These are phyloP conservation scores for Melanotaenia maccullochi DNA, from an alignment of 2,797 vertebrate genomes.

Conservation along the genomic window DNA sequence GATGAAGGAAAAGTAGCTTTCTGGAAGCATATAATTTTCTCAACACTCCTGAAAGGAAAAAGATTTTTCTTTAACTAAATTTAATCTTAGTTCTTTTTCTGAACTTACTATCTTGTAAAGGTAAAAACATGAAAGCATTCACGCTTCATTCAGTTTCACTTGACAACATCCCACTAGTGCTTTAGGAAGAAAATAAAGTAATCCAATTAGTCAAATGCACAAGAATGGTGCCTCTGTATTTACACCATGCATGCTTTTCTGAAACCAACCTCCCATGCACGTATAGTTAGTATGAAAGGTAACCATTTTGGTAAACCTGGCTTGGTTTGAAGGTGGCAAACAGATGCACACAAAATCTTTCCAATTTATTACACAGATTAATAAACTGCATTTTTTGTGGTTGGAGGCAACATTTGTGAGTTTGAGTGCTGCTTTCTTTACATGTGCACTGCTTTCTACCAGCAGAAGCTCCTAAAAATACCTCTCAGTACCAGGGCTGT, in stretches of 20 bases:
- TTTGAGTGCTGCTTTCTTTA: slow-evolving; percentile 1
- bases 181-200: neutral
- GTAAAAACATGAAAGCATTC: neutral
- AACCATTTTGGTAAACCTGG: slow-evolving; percentile 23
- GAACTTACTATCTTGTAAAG: neutral
- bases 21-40: neutral
- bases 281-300: slow-evolving; percentile 43
- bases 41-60: neutral
- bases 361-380: slow-evolving; percentile 14
- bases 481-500: slow-evolving; percentile 2
- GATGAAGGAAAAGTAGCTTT: neutral
- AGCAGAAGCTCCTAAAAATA: slow-evolving; percentile 43
- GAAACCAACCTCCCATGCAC: slow-evolving; percentile 30
- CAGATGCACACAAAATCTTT: slow-evolving; percentile 16
- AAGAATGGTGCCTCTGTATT: slow-evolving; percentile 6
- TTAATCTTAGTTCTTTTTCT: neutral
- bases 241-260: slow-evolving; percentile 18
- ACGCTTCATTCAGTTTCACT: neutral
- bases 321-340: neutral
- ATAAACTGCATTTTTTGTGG: neutral
- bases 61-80: neutral
- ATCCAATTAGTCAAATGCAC: slow-evolving; percentile 13
- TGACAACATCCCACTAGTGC: slow-evolving; percentile 8
- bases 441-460: neutral
- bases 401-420: neutral